Evolutionary conservation across 1,140 invertebrate genomes (phyloP), one percentile per base, ranked within the genome.

Genomic region (Halesus radiatus): DNA sequence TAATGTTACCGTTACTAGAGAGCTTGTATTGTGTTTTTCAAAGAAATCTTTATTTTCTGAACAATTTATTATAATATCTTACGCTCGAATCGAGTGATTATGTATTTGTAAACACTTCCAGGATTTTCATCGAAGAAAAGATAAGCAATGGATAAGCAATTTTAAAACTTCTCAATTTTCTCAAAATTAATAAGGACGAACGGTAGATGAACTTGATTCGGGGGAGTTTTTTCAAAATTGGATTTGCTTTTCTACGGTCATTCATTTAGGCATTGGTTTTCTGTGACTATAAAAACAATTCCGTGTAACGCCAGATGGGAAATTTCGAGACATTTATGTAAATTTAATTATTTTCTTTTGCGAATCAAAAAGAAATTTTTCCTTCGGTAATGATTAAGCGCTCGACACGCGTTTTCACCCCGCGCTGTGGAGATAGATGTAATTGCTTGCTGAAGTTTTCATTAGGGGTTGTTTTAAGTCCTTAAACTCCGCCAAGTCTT

Each of bases 371-470:
- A 26, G 54, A 56, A 74, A 22, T 74, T n/a, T n/a, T 20, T 54
- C 23, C 22, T 54, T 15, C 23, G 10, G 53, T 74, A 74, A 74
- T 74, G 70, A 74, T 74, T 74, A 16, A 74, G 70, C 23, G 13
- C 22, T 74, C 37, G 23, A 70, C 66, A 74, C 18, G 50, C 18
- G 29, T 74, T 74, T 56, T 56, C 52, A 54, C 22, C 18, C 50
- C 70, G 3, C 50, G n/a, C 70, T 13, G 18, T 6, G 26, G 50
- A 70, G 66, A 70, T 26, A 74, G 53, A 74, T 74, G 70, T 74
- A 74, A 74, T 74, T 74, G 52, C 52, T 16, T 22, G 52, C 70
- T 74, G 50, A 74, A 74, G 52, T 74, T 74, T 74, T 54, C 50
- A 74, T 74, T 74, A 74, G n/a, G 70, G 53, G 50, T 56, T 74